Percentiles rank a stretch among this genome's conserved stretches.
These are phyloP conservation scores for Alces alces DNA, from an alignment of 2,113 vertebrate species.

Conservation along the genomic window DNA sequence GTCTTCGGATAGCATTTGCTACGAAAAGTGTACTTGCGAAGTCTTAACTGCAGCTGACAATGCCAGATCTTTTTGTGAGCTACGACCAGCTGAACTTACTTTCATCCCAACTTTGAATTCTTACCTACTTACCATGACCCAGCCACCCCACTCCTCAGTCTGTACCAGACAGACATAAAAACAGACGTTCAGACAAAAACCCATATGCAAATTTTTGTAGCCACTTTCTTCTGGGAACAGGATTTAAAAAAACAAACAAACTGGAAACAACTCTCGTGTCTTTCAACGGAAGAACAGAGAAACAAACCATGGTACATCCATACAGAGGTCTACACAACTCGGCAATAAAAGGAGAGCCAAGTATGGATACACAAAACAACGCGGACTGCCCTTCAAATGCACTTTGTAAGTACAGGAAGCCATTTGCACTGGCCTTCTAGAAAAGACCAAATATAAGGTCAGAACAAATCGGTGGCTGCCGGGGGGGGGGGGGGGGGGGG, in stretches of 20 bases:
- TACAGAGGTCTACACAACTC: background rate
- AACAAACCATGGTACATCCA: background rate
- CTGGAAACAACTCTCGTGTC: background rate
- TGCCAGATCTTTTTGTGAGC: background rate
- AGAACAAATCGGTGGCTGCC: background rate
- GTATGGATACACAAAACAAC: fast-evolving
- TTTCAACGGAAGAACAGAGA: background rate
- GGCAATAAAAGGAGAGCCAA: background rate
- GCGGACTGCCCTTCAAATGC: background rate
- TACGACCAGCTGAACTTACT: background rate
- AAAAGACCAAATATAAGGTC: background rate
- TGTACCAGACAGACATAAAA: background rate
- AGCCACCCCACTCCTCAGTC: background rate
- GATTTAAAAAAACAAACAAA: background rate
- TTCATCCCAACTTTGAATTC: background rate
- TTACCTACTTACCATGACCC: background rate
- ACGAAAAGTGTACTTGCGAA: background rate
- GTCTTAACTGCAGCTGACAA: constrained; percentile 1
- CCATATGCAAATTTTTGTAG: background rate
- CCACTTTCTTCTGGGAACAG: background rate
- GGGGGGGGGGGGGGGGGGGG: fast-evolving
- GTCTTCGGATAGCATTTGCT: background rate
- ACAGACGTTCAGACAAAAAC: background rate
- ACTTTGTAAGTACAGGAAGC: background rate
- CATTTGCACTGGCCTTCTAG: background rate